Base-by-base conservation (phyloP, 2,113 vertebrate species). In the Rana temporaria region DNA sequence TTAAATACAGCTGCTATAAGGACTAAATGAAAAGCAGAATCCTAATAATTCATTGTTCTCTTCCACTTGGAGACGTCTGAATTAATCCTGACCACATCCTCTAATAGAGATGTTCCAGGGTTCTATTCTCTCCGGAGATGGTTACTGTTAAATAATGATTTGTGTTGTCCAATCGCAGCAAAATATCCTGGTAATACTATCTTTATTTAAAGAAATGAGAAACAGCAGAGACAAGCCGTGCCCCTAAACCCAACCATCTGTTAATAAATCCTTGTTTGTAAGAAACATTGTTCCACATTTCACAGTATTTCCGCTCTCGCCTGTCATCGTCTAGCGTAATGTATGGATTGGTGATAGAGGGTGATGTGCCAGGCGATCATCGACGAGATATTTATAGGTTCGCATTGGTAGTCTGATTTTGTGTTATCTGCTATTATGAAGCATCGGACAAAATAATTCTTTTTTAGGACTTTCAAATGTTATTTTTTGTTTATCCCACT, bases 81-180 rank as follows among this genome's bases (percentile, higher is more conserved):
- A 64, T 63, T 53, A 15, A 52, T 64, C 57, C 74, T 77, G 74
- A 77, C 60, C 74, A 64, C 74, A 77, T 77, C 74, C 74, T 77
- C 60, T 77, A 64, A 77, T 77, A 65, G 59, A 63, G 59, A 77
- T 77, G 60, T 77, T 77, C 38, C 60, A 64, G 59, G 32, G n/a
- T 22, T 30, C 14, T 26, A 64, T 62, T 30, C 59, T 63, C 60
- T 6, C 16, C n/a, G 73, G 73, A 64, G 73, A 59, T 77, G 60
- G 74, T 77, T 64, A 77, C 59, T 30, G 60, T 77, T 63, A 77
- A 64, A 77, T 77, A 77, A 77, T 75, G 72, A 75, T 57, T 75
- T 75, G 72, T 75, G 72, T 34, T 19, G 56, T 42, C 24, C 72
- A 30, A 75, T 77, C 38, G 17, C 2, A 30, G 60, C 20, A 7